These are phyloP conservation scores for Amblyraja radiata DNA, from an alignment of 2,797 vertebrate genomes.

Conservation along the genomic window DNA sequence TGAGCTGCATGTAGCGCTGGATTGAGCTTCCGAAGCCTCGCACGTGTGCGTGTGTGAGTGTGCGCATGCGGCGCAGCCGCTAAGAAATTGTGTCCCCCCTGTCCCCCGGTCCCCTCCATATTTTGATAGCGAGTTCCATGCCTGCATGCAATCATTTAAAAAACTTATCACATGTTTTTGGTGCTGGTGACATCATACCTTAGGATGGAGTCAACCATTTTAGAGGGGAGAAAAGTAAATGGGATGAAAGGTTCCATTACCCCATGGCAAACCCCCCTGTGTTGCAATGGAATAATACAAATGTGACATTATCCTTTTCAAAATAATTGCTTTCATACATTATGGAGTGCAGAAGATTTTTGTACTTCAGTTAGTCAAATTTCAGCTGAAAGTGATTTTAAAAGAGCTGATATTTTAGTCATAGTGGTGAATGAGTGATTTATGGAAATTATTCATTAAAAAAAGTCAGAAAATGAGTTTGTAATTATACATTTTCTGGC, in stretches of 20 bases:
- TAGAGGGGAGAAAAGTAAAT: background rate
- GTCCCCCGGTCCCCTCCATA: no score
- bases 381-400: background rate
- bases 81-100: no score
- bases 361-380: background rate
- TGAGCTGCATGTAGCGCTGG: no score
- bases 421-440: background rate
- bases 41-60: no score
- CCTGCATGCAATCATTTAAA: background rate
- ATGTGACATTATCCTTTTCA: background rate
- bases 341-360: background rate
- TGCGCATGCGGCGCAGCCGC: no score
- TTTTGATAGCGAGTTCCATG: no score
- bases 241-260: background rate
- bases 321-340: background rate
- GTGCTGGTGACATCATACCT: background rate
- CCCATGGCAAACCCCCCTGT: background rate
- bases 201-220: background rate
- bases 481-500: background rate
- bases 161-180: background rate
- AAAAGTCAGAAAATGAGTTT: background rate
- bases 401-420: background rate
- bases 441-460: background rate
- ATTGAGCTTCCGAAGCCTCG: no score
- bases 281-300: background rate